phyloP scores from a whole-genome alignment of 92 coral and sea anemone genomes.

The Epizoanthus scotinus region DNA sequence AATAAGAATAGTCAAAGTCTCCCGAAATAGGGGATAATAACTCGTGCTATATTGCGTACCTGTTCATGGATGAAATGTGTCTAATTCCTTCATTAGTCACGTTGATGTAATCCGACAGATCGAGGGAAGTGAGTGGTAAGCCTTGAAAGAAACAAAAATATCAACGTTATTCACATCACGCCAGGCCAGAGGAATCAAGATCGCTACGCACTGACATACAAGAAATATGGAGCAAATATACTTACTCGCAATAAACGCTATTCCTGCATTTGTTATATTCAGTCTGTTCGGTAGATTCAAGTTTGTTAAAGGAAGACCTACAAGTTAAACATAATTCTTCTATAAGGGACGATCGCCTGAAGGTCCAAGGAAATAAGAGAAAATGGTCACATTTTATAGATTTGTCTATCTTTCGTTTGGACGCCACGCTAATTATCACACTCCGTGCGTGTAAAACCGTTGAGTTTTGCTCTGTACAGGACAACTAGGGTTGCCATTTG shows the following conservation, averaged over 20 bases:
- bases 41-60: conserved; percentile 43
- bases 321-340: neutral
- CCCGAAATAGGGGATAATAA: too few relatives aligned
- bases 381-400: too few relatives aligned
- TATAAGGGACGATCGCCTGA: neutral
- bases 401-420: too few relatives aligned
- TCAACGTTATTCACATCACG: neutral
- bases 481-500: too few relatives aligned
- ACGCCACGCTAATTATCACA: too few relatives aligned
- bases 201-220: neutral
- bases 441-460: too few relatives aligned
- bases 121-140: conserved; percentile 75
- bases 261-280: conserved; percentile 75
- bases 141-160: conserved; percentile 37
- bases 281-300: conserved; percentile 84
- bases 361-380: too few relatives aligned
- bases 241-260: conserved; percentile 71
- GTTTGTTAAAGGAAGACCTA: conserved; percentile 66
- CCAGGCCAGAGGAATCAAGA: too few relatives aligned
- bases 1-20: too few relatives aligned
- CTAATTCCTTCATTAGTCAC: conserved; percentile 72
- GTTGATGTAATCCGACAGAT: conserved; percentile 88
- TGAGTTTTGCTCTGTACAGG: too few relatives aligned
- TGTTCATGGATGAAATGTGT: conserved; percentile 64
- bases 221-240: neutral